phyloP scores from a whole-genome alignment of 2,888 invertebrate genomes.

The Volucella inflata region DNA sequence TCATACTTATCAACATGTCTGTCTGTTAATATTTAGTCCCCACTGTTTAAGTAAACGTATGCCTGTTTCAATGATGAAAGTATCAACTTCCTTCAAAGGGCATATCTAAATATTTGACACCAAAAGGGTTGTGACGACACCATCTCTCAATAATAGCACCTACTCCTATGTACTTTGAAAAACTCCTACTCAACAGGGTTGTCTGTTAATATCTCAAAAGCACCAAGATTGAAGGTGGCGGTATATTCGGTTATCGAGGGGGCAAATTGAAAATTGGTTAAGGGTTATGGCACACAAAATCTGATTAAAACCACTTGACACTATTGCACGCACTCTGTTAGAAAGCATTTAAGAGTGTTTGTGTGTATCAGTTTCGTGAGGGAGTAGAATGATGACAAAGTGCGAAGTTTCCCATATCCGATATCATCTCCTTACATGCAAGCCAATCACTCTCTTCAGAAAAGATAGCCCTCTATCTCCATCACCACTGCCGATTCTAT shows the following conservation, averaged over 20 bases:
- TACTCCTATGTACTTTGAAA: not conserved
- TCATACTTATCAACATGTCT: not conserved
- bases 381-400: slow-evolving; percentile 50
- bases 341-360: not conserved
- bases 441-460: slow-evolving; percentile 38
- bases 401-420: slow-evolving; percentile 26
- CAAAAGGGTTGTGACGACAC: slow-evolving; percentile 62
- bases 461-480: slow-evolving; percentile 11
- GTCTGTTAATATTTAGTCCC: not conserved
- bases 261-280: slow-evolving; percentile 72
- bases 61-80: slow-evolving; percentile 15
- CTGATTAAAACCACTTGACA: slow-evolving; percentile 74
- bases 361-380: not conserved
- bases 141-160: slow-evolving; percentile 46
- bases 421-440: slow-evolving; percentile 18
- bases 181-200: not conserved
- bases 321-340: slow-evolving; percentile 46
- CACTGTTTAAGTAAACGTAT: slow-evolving; percentile 20
- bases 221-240: slow-evolving; percentile 4
- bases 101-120: slow-evolving; percentile 73
- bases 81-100: slow-evolving; percentile 44
- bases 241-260: slow-evolving; percentile 34
- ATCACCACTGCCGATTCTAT: not conserved
- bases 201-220: slow-evolving; percentile 29
- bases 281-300: slow-evolving; percentile 68